phyloP scores from a whole-genome alignment of 2,113 vertebrate species.

The Heteronetta atricapilla region DNA sequence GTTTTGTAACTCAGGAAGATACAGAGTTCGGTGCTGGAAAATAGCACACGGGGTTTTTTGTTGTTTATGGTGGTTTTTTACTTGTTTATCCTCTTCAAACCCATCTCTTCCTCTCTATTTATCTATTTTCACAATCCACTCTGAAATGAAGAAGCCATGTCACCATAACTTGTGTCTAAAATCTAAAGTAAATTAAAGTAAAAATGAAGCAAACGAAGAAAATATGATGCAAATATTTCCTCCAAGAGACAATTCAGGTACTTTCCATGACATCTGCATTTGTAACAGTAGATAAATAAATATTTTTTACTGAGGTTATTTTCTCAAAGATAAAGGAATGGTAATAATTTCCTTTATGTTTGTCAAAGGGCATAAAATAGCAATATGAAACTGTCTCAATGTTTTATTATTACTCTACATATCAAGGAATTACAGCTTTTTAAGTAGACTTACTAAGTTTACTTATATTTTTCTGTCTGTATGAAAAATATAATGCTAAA shows the following conservation, averaged over 20 bases:
- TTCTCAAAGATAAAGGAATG: not conserved
- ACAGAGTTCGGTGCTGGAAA: not conserved
- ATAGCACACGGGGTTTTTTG: not conserved
- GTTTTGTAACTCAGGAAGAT: not conserved
- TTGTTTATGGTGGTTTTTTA: not conserved
- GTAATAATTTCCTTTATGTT: not conserved
- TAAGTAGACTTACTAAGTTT: conserved; percentile 6
- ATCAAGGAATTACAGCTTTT: not conserved
- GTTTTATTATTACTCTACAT: not conserved
- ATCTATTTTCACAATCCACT: not conserved
- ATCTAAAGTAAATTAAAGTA: not conserved
- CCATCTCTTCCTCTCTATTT: fast-evolving
- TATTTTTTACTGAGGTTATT: not conserved
- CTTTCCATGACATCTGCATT: not conserved
- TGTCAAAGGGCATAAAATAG: not conserved
- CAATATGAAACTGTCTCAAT: not conserved
- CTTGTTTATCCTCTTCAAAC: not conserved
- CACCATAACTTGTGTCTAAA: not conserved
- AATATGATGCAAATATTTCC: not conserved
- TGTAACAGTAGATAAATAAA: not conserved
- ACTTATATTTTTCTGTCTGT: not conserved
- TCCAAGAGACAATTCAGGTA: not conserved
- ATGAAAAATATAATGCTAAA: not conserved
- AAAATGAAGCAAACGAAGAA: not conserved
- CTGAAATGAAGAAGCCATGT: not conserved